Conservation (phyloP, 1,140 invertebrate genomes). For the Zaprionus vittiger region DNA sequence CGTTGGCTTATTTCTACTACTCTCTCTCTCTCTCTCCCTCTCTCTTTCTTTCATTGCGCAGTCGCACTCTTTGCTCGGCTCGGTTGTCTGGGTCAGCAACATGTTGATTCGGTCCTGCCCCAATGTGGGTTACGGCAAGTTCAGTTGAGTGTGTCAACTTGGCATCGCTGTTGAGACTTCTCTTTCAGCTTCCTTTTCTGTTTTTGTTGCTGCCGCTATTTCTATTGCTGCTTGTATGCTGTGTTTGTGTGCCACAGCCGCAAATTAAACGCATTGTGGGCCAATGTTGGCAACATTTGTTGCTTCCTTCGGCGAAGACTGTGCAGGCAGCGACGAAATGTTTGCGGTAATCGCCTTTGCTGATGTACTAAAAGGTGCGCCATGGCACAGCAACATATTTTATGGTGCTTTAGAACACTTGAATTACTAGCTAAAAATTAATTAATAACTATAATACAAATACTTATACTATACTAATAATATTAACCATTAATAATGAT, state of each 20-base stretch:
- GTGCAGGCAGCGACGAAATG: conserved; percentile 58
- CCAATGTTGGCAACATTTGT: conserved; percentile 72
- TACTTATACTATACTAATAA: no score
- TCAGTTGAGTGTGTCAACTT: conserved; percentile 59
- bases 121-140: conserved; percentile 66
- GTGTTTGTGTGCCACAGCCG: conserved; percentile 44
- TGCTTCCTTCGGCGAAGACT: conserved; percentile 41
- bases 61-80: conserved; percentile 35
- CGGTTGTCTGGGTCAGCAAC: conserved; percentile 72
- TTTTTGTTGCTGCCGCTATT: neutral
- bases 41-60: conserved; percentile 43
- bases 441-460: no score
- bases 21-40: neutral
- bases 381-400: neutral
- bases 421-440: neutral
- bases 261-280: conserved; percentile 80
- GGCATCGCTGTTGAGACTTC: neutral
- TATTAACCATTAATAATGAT: no score
- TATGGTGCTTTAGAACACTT: neutral
- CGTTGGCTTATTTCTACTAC: no score
- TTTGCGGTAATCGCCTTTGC: conserved; percentile 52
- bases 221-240: neutral
- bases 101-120: conserved; percentile 58
- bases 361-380: conserved; percentile 11
- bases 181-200: neutral